phyloP scores from a whole-genome alignment of 1,140 invertebrate genomes.

The Drosophila sp. region DNA sequence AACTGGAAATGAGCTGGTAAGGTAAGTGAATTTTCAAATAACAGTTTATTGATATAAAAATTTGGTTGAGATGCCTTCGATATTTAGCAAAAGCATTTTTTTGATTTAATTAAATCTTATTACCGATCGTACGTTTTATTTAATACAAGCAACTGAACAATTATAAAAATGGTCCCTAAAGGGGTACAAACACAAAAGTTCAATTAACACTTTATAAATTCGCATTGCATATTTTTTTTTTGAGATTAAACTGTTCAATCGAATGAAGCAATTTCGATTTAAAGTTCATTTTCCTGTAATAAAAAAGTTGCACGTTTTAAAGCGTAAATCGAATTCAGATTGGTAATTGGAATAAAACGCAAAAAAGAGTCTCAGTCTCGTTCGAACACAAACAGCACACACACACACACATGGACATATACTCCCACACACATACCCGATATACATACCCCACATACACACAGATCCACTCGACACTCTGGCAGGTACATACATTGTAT shows the following conservation, averaged over 20 bases:
- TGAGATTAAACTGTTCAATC: slow-evolving; percentile 7
- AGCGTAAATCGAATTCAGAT: slow-evolving; percentile 71
- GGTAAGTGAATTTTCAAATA: no score
- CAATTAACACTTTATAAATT: slow-evolving; percentile 6
- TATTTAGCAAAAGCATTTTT: no score
- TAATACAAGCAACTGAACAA: no score
- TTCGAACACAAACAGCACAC: slow-evolving; percentile 21
- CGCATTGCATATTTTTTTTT: background rate
- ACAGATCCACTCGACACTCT: slow-evolving; percentile 13
- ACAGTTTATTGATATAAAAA: no score
- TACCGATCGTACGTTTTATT: no score
- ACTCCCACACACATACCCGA: background rate
- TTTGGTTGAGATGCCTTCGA: no score
- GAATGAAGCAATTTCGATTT: slow-evolving; percentile 6
- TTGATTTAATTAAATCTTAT: no score
- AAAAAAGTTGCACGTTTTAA: slow-evolving; percentile 40
- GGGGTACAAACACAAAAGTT: background rate
- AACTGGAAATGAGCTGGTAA: no score
- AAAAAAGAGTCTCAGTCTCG: slow-evolving; percentile 21
- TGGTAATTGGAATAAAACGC: slow-evolving; percentile 74
- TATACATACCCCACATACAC: background rate
- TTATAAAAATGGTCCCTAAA: background rate
- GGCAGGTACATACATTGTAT: slow-evolving; percentile 43
- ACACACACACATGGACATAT: background rate
- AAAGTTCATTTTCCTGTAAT: slow-evolving; percentile 10